Evolutionary conservation across 1,140 invertebrate genomes (phyloP).

Genomic region (Drosophila tsacasi): DNA sequence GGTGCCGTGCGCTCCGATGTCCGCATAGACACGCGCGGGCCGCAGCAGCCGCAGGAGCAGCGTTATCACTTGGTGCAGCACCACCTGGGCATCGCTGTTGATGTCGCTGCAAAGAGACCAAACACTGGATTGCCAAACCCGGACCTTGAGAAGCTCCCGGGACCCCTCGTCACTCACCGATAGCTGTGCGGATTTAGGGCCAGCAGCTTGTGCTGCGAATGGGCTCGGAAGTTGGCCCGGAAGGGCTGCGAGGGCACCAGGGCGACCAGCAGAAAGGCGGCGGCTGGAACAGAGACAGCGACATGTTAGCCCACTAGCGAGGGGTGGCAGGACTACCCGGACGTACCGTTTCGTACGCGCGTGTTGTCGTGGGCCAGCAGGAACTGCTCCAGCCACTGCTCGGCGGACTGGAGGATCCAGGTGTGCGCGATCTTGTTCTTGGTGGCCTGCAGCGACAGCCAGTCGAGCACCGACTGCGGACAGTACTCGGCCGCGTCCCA

Average conservation of each 20-base stretch:
- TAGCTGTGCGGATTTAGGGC: conserved; percentile 74
- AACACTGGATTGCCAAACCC: not conserved
- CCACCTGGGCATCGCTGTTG: conserved; percentile 90
- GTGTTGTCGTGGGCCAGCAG: conserved; percentile 94
- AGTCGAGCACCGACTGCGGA: conserved; percentile 95
- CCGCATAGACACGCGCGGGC: conserved; percentile 93
- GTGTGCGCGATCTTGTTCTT: conserved; percentile 95
- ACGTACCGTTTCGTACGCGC: conserved; percentile 91
- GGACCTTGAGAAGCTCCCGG: not conserved
- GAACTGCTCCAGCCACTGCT: conserved; percentile 96
- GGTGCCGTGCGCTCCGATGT: conserved; percentile 93
- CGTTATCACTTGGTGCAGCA: conserved; percentile 94
- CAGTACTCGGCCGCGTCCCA: conserved; percentile 96
- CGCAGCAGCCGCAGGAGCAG: conserved; percentile 92
- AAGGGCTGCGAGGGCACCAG: conserved; percentile 95
- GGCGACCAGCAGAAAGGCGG: conserved; percentile 94
- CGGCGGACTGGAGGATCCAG: conserved; percentile 94
- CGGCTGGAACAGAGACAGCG: conserved; percentile 87
- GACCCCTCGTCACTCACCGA: conserved; percentile 47
- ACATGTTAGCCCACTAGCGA: not conserved
- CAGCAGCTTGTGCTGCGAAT: conserved; percentile 80
- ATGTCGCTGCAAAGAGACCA: conserved; percentile 85
- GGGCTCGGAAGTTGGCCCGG: conserved; percentile 91
- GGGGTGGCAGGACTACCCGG: not conserved
- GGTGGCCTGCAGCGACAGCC: conserved; percentile 94